Evolutionary conservation across 2,113 vertebrate species (phyloP).

Genomic region (Erythrocercus mccallii): DNA sequence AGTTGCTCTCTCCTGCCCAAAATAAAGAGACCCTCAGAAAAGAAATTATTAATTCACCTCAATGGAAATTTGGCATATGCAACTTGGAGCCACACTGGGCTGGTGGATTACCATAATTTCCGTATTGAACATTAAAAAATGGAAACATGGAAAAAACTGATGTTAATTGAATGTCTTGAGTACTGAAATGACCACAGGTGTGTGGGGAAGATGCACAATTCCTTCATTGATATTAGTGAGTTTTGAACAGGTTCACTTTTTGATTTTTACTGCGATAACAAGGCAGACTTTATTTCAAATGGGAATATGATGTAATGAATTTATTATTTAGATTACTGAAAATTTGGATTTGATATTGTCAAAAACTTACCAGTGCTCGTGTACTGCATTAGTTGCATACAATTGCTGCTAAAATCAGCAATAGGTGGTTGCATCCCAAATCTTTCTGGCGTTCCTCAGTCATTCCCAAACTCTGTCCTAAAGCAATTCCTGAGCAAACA

Average conservation of each 20-base stretch:
- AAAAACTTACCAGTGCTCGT: not conserved
- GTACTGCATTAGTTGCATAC: not conserved
- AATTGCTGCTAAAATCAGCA: not conserved
- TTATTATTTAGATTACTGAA: not conserved
- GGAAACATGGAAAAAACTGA: not conserved
- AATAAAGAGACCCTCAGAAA: not conserved
- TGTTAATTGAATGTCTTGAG: not conserved
- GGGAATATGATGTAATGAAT: not conserved
- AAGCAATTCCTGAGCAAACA: not conserved
- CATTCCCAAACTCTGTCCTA: not conserved
- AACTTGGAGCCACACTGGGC: not conserved
- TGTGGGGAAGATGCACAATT: not conserved
- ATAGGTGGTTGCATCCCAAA: not conserved
- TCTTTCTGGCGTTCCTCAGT: not conserved
- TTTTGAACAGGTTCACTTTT: not conserved
- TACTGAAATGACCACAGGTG: not conserved
- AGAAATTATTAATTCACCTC: not conserved
- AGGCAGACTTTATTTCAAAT: not conserved
- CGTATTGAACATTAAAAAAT: not conserved
- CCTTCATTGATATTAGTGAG: not conserved
- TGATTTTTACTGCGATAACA: not conserved
- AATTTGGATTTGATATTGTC: not conserved
- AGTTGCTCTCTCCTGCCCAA: not conserved
- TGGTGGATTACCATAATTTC: not conserved
- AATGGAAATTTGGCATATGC: not conserved